phyloP scores from a whole-genome alignment of 2,888 invertebrate species.

The Clepsis dumicolana region DNA sequence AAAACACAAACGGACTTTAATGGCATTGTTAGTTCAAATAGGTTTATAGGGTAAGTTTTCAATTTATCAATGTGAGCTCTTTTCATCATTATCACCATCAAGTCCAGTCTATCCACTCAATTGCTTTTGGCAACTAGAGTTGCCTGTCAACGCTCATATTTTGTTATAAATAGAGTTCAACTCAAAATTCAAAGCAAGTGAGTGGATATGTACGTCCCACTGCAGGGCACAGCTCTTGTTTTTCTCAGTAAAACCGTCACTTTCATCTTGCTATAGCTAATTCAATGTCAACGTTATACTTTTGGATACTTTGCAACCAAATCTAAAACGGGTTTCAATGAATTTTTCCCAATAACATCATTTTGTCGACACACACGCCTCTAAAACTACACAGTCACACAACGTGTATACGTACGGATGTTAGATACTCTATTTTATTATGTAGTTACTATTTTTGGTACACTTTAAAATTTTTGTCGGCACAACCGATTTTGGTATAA shows the following conservation, averaged over 20 bases:
- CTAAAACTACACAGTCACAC: constrained; percentile 64
- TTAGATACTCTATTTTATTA: constrained; percentile 39
- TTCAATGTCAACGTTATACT: background rate
- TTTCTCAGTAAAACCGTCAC: background rate
- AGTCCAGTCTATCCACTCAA: too few species aligned
- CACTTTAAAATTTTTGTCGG: constrained; percentile 57
- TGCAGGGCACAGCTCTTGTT: too few species aligned
- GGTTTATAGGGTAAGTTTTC: too few species aligned
- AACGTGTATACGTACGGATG: constrained; percentile 68
- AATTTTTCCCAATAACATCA: constrained; percentile 20
- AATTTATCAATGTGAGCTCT: too few species aligned
- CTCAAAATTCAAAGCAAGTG: too few species aligned
- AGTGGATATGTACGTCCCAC: too few species aligned
- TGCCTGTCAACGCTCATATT: too few species aligned
- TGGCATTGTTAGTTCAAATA: too few species aligned
- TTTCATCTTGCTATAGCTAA: background rate
- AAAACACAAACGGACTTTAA: too few species aligned
- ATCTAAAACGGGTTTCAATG: background rate
- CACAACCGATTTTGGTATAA: constrained; percentile 66
- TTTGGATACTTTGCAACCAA: background rate
- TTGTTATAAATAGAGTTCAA: too few species aligned
- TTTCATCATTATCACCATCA: too few species aligned
- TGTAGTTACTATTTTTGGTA: constrained; percentile 37
- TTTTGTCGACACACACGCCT: constrained; percentile 50
- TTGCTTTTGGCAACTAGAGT: too few species aligned